A percentile compares a stretch with the other conserved stretches of the same genome.
These are phyloP conservation scores for Sinhomidia bicolor DNA, from an alignment of 2,888 invertebrate genomes.

Conservation along the genomic window DNA sequence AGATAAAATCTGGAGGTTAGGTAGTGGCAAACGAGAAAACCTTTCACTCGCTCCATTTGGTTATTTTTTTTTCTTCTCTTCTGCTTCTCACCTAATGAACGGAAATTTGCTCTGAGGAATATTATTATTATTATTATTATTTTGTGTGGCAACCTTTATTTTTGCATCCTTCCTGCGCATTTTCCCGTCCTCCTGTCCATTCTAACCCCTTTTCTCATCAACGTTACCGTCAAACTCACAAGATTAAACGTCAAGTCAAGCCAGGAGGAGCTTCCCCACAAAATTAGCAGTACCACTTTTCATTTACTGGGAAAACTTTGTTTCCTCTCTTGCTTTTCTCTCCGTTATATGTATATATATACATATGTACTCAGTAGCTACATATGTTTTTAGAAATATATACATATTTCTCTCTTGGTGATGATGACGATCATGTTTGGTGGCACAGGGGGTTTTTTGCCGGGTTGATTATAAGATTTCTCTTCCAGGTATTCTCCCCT, in stretches of 20 bases:
- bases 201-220: conserved; percentile 9
- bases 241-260: conserved; percentile 50
- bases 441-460: no score
- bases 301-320: conserved; percentile 11
- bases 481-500: no score
- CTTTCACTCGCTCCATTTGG: no score
- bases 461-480: no score
- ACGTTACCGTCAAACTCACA: conserved; percentile 29
- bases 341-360: no score
- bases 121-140: not conserved
- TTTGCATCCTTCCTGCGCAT: not conserved
- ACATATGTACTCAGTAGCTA: no score
- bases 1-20: no score
- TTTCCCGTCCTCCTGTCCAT: no score
- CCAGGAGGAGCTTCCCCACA: not conserved
- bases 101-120: not conserved
- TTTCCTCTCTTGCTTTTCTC: not conserved
- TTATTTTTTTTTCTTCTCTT: no score
- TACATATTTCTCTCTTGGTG: no score
- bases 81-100: not conserved
- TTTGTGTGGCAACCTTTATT: not conserved
- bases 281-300: conserved; percentile 48
- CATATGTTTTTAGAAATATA: not conserved
- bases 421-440: no score
- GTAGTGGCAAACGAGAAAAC: no score